phyloP scores from a whole-genome alignment of 2,797 vertebrate genomes.

The Hypotaenidia philippensis region DNA sequence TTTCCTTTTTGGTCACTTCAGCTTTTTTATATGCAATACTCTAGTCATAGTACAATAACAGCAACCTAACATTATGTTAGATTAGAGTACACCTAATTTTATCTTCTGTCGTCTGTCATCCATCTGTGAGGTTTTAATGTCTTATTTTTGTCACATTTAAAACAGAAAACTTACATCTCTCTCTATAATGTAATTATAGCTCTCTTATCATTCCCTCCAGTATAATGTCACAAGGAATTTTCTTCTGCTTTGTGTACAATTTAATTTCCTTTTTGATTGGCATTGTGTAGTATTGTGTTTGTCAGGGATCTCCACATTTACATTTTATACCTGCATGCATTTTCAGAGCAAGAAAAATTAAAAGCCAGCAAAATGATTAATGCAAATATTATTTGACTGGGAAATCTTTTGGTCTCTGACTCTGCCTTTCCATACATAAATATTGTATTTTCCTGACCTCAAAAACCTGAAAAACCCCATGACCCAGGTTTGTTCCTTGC shows the following conservation, averaged over 20 bases:
- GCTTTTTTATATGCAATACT: background rate
- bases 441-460: background rate
- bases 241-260: conserved; percentile 53
- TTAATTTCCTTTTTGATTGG: conserved; percentile 65
- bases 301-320: conserved; percentile 46
- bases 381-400: background rate
- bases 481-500: background rate
- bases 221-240: conserved; percentile 62
- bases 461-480: background rate
- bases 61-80: background rate
- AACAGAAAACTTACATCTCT: conserved; percentile 41
- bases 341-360: conserved; percentile 44
- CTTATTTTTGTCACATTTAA: conserved; percentile 47
- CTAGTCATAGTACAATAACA: background rate
- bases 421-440: background rate
- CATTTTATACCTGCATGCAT: conserved; percentile 31
- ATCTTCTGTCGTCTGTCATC: conserved; percentile 46
- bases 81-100: conserved; percentile 47
- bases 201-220: conserved; percentile 53
- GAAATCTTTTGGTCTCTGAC: background rate
- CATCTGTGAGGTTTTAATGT: conserved; percentile 26
- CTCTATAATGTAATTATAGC: conserved; percentile 41
- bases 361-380: conserved; percentile 28
- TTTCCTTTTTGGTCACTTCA: conserved; percentile 31
- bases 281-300: conserved; percentile 19